phyloP scores from a whole-genome alignment of 2,888 invertebrate species.

The Rugalucina vietnamica region DNA sequence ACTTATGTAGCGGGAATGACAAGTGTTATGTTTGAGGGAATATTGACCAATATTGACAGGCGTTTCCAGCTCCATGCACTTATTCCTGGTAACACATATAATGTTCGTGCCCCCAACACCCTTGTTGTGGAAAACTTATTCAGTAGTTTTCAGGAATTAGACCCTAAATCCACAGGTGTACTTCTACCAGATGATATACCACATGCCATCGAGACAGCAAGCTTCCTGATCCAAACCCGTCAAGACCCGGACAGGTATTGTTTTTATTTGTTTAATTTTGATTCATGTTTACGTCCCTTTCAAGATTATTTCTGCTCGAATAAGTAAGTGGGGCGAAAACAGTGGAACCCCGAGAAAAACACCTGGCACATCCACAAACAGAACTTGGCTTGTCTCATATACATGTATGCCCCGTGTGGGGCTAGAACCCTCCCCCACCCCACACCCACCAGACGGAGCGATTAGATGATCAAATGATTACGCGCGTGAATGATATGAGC shows the following conservation, averaged over 20 bases:
- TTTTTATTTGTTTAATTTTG: neutral
- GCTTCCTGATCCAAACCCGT: conserved; percentile 12
- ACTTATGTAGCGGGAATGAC: conserved; percentile 41
- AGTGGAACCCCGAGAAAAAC: too few species aligned
- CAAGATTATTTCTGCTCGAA: too few species aligned
- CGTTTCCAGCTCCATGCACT: conserved; percentile 40
- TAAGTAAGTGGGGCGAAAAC: too few species aligned
- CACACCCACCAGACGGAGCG: too few species aligned
- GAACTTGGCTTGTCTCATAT: too few species aligned
- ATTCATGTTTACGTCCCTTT: too few species aligned
- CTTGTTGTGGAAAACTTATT: conserved; percentile 46
- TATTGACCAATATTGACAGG: conserved; percentile 43
- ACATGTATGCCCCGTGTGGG: too few species aligned
- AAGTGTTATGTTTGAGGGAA: conserved; percentile 42
- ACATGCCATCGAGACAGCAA: conserved; percentile 25
- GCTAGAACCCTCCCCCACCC: too few species aligned
- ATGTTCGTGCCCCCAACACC: conserved; percentile 40
- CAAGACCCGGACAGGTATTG: conserved; percentile 16
- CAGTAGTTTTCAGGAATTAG: conserved; percentile 45
- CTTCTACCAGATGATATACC: conserved; percentile 41
- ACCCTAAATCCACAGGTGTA: conserved; percentile 41
- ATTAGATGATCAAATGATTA: too few species aligned
- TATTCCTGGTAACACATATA: conserved; percentile 30
- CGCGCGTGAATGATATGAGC: too few species aligned
- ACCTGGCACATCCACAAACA: too few species aligned